phyloP scores from a whole-genome alignment of 2,113 vertebrate genomes.

The Ovis aries region DNA sequence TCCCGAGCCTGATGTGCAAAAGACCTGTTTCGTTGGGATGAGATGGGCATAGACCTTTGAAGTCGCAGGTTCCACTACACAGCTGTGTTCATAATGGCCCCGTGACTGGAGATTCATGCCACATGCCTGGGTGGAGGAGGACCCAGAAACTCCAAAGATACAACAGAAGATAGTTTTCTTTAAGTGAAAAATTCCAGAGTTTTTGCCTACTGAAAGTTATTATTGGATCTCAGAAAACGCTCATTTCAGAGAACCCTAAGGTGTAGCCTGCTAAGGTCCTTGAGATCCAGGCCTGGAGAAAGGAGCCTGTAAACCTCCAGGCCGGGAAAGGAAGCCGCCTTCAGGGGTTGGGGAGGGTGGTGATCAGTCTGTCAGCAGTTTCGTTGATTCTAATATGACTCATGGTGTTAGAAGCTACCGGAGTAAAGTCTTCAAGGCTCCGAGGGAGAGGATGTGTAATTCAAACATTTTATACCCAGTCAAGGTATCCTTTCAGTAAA shows the following conservation, averaged over 20 bases:
- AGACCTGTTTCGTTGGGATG: not conserved
- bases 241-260: not conserved
- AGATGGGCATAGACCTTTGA: fast-evolving
- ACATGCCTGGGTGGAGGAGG: not conserved
- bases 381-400: fast-evolving
- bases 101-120: fast-evolving
- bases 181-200: not conserved
- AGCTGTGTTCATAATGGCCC: fast-evolving
- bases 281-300: not conserved
- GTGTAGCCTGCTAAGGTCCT: not conserved
- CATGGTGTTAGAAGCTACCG: fast-evolving
- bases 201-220: not conserved
- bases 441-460: not conserved
- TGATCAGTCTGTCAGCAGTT: fast-evolving
- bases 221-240: not conserved
- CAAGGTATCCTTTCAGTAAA: no score
- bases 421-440: not conserved
- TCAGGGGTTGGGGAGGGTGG: not conserved
- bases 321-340: not conserved
- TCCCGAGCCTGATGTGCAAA: not conserved
- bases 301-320: not conserved
- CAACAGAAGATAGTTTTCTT: not conserved
- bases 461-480: not conserved
- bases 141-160: not conserved
- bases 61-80: not conserved